Percentiles rank a stretch among this genome's conserved stretches.
phyloP scores from a whole-genome alignment of 2,797 vertebrate genomes.

The Schizopygopsis malacanthus region DNA sequence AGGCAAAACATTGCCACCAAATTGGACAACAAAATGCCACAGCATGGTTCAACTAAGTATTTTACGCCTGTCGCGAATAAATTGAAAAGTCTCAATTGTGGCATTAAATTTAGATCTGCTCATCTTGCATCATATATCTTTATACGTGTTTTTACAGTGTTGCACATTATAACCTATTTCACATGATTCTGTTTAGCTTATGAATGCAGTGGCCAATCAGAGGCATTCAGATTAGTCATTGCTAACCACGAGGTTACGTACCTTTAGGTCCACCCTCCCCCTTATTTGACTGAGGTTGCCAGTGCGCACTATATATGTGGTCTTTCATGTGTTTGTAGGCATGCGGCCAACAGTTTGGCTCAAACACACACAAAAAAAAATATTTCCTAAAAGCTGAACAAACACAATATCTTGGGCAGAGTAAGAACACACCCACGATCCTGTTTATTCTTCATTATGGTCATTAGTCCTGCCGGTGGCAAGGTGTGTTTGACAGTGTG shows the following conservation, averaged over 20 bases:
- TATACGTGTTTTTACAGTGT: background rate
- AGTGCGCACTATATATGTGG: conserved; percentile 24
- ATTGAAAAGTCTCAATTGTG: no score
- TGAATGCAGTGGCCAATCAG: background rate
- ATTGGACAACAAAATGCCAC: no score
- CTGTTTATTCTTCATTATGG: background rate
- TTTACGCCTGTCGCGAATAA: no score
- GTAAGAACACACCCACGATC: background rate
- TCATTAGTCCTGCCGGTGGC: background rate
- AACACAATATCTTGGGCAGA: conserved; percentile 8
- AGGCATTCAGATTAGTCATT: background rate
- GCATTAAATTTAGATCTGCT: no score
- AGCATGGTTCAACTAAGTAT: no score
- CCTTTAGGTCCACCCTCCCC: background rate
- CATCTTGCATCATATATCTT: no score
- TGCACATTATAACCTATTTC: background rate
- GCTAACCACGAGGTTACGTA: background rate
- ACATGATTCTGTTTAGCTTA: background rate
- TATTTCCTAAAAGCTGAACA: background rate
- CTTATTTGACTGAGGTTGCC: conserved; percentile 41
- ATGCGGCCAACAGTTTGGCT: background rate
- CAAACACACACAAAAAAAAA: background rate
- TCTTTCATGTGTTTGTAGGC: background rate
- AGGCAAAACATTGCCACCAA: background rate
- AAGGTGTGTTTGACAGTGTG: background rate